Conservation (phyloP, 2,797 vertebrate species). For the Chelonia mydas region DNA sequence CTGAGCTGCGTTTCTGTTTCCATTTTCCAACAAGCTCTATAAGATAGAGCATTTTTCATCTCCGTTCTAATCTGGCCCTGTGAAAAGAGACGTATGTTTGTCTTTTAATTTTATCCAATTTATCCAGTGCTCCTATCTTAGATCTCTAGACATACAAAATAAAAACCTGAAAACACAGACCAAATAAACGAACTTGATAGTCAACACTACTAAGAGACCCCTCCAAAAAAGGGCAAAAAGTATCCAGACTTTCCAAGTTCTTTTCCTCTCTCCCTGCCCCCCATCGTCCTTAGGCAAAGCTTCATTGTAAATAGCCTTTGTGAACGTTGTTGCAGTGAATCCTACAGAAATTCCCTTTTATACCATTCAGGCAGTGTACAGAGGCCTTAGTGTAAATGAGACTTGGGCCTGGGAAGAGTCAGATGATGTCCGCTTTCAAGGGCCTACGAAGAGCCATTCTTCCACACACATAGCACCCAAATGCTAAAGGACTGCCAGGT, state of each 20-base stretch:
- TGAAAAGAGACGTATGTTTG: background rate
- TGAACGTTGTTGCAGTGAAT: background rate
- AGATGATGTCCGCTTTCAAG: background rate
- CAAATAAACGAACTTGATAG: background rate
- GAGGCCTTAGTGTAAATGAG: background rate
- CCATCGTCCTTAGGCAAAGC: background rate
- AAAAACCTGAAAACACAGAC: background rate
- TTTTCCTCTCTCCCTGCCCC: background rate
- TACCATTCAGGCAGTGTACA: background rate
- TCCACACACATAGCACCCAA: background rate
- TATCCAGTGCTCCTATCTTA: background rate
- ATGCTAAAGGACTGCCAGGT: background rate
- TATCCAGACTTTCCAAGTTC: background rate
- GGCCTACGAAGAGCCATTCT: background rate
- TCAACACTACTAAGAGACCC: background rate
- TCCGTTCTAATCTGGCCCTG: background rate
- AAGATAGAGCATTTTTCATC: background rate
- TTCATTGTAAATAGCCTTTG: background rate
- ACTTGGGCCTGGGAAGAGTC: background rate
- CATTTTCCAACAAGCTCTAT: background rate
- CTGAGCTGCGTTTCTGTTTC: background rate
- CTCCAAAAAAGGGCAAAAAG: background rate
- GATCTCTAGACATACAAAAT: background rate
- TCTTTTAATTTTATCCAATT: background rate
- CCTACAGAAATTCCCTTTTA: background rate